These are phyloP conservation scores for Campylorhamphus procurvoides DNA, from an alignment of 2,113 vertebrate genomes.

Conservation along the genomic window DNA sequence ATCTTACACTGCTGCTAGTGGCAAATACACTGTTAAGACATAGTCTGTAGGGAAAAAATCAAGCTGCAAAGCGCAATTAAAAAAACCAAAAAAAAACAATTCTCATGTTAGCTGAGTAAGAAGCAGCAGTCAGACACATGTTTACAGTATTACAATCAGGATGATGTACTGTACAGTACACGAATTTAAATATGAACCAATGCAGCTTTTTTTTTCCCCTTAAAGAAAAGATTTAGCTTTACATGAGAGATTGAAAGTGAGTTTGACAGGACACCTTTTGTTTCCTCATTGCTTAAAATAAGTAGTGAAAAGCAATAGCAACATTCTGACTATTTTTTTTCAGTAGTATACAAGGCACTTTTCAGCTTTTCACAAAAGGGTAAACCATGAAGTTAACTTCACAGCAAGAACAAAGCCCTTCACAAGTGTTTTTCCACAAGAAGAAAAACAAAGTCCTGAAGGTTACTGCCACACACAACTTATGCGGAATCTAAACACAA, in stretches of 20 bases:
- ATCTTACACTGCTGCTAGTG: neutral
- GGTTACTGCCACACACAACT: neutral
- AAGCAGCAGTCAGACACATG: neutral
- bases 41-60: neutral
- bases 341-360: neutral
- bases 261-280: slow-evolving; percentile 3
- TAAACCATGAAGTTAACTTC: neutral
- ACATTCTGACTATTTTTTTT: neutral
- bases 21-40: neutral
- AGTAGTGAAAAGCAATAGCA: slow-evolving; percentile 1
- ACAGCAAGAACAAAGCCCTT: neutral
- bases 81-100: neutral
- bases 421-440: neutral
- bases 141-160: neutral
- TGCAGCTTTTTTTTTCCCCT: neutral
- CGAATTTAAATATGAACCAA: neutral
- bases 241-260: neutral
- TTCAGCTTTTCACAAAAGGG: neutral
- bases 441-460: neutral
- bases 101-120: neutral
- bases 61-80: neutral
- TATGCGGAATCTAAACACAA: neutral
- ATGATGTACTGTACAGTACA: accelerated
- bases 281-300: slow-evolving; percentile 8
- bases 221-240: neutral